Conservation (phyloP, 2,113 vertebrate species). For the Scolopax mira region DNA sequence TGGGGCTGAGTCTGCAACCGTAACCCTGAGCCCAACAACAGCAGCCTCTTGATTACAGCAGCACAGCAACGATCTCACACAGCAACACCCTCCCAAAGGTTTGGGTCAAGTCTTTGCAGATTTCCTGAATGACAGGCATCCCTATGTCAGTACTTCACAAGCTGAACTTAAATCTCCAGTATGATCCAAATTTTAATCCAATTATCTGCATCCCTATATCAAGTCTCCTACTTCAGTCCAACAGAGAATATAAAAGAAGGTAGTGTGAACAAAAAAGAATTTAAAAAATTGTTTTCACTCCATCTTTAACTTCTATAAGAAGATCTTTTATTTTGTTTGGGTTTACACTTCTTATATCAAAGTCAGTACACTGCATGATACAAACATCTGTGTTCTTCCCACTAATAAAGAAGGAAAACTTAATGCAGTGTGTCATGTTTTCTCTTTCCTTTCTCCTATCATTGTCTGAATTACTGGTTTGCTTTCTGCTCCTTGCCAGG, state of each 20-base stretch:
- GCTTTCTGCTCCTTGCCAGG: neutral
- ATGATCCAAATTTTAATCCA: neutral
- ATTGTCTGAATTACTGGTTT: neutral
- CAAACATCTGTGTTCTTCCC: neutral
- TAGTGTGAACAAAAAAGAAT: neutral
- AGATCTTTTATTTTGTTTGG: neutral
- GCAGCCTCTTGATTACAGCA: neutral
- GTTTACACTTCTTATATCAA: neutral
- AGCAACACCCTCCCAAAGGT: neutral
- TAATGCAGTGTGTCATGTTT: neutral
- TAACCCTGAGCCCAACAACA: neutral
- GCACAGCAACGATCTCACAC: neutral
- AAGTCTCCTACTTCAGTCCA: neutral
- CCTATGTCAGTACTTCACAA: neutral
- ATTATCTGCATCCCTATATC: neutral
- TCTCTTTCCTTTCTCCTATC: neutral
- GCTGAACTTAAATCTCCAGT: neutral
- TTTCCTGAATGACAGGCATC: neutral
- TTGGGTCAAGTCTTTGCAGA: neutral
- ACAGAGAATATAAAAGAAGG: neutral
- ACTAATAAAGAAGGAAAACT: neutral
- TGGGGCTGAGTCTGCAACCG: neutral
- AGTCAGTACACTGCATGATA: neutral
- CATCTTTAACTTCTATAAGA: neutral
- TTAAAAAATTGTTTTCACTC: neutral